Conservation (phyloP, 2,113 vertebrate genomes). For the Onychostruthus taczanowskii region DNA sequence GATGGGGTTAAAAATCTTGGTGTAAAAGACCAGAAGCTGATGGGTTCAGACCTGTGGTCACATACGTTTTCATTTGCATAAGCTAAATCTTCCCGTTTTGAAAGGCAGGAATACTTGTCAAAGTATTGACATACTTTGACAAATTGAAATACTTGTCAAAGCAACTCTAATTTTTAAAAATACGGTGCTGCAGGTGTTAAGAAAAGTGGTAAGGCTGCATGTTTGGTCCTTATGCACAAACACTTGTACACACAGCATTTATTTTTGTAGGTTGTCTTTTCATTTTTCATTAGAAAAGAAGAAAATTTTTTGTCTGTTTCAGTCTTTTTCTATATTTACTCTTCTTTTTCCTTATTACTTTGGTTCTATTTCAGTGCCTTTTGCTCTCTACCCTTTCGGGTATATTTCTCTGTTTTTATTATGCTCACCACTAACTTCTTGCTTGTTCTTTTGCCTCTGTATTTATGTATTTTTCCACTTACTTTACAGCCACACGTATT, state of each 20-base stretch:
- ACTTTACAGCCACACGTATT: not conserved
- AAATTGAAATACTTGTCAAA: not conserved
- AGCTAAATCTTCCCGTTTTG: not conserved
- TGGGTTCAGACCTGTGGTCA: not conserved
- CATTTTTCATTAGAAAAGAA: not conserved
- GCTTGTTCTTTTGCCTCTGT: not conserved
- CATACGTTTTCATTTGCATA: not conserved
- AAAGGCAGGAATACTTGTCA: not conserved
- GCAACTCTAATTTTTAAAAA: not conserved
- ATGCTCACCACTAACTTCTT: not conserved
- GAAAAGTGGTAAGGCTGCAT: not conserved
- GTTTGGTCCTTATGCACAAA: not conserved
- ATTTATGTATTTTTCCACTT: not conserved
- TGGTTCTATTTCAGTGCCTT: not conserved
- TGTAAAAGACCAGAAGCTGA: not conserved
- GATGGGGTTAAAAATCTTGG: not conserved
- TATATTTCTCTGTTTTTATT: not conserved
- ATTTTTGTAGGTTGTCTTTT: not conserved
- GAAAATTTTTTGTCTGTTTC: not conserved
- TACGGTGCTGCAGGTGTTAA: not conserved
- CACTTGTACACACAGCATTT: not conserved
- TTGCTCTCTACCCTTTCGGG: not conserved
- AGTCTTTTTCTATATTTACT: not conserved
- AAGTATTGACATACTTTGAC: no score
- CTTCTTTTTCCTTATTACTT: not conserved